These are phyloP conservation scores for Apodemus speciosus DNA, from an alignment of 2,113 vertebrate species.

Conservation along the genomic window DNA sequence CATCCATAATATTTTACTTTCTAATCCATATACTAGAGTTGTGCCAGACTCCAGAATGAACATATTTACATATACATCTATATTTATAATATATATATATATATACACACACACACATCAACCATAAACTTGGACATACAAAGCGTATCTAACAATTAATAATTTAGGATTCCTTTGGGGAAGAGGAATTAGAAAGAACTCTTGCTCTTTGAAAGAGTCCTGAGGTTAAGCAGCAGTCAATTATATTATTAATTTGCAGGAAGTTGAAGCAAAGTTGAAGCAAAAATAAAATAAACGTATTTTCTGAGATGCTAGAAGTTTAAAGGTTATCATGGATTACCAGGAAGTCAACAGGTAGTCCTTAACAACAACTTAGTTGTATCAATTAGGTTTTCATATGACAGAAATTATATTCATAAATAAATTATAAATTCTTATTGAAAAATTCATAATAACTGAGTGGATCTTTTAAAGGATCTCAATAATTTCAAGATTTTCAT, in stretches of 20 bases:
- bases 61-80: slow-evolving; percentile 77
- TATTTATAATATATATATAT: slow-evolving; percentile 73
- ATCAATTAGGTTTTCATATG: slow-evolving; percentile 32
- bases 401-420: slow-evolving; percentile 61
- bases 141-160: slow-evolving; percentile 70
- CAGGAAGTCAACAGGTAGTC: slow-evolving; percentile 52
- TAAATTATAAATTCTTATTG: slow-evolving; percentile 60
- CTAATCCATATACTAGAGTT: slow-evolving; percentile 82
- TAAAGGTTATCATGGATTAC: slow-evolving; percentile 19
- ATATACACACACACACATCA: slow-evolving; percentile 69
- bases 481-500: slow-evolving; percentile 45
- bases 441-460: slow-evolving; percentile 39
- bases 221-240: neutral
- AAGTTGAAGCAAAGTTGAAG: slow-evolving; percentile 52
- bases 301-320: slow-evolving; percentile 41
- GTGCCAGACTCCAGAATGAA: slow-evolving; percentile 80
- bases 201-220: slow-evolving; percentile 58
- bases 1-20: slow-evolving; percentile 83
- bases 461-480: slow-evolving; percentile 26
- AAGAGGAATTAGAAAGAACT: slow-evolving; percentile 9
- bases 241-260: slow-evolving; percentile 41
- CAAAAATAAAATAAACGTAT: slow-evolving; percentile 36
- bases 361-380: slow-evolving; percentile 54
- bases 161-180: slow-evolving; percentile 66
- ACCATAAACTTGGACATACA: slow-evolving; percentile 80